Evolutionary conservation across 2,888 invertebrate genomes (phyloP).

Genomic region (Cataglyphis altisquamis): DNA sequence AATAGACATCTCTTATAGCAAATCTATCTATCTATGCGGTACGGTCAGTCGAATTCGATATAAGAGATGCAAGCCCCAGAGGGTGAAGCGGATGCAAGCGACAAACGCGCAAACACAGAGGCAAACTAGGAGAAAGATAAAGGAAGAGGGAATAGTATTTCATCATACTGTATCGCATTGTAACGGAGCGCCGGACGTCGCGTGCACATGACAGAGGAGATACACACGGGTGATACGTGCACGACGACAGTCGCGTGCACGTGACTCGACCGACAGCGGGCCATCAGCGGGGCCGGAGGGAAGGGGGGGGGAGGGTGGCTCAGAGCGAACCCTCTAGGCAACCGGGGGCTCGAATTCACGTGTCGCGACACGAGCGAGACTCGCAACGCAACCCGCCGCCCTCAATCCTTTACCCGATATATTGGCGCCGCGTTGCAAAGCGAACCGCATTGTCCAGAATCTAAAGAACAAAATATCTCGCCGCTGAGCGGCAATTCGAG

Average conservation of each 20-base stretch:
- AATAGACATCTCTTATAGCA: conserved; percentile 38
- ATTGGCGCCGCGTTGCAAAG: conserved; percentile 36
- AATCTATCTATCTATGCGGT: conserved; percentile 14
- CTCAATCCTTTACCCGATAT: conserved; percentile 47
- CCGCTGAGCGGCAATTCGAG: conserved; percentile 20
- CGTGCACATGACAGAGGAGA: conserved; percentile 76
- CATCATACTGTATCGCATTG: conserved; percentile 54
- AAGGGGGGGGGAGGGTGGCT: conserved; percentile 7
- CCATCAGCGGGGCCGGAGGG: conserved; percentile 22
- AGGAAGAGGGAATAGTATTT: conserved; percentile 50
- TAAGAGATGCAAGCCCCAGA: conserved; percentile 39
- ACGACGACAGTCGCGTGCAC: conserved; percentile 76
- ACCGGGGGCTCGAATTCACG: conserved; percentile 73
- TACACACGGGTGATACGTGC: conserved; percentile 61
- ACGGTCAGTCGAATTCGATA: conserved; percentile 51
- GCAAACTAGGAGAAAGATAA: conserved; percentile 31
- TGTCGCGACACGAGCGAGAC: conserved; percentile 75
- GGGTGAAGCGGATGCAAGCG: conserved; percentile 23
- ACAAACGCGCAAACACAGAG: conserved; percentile 46
- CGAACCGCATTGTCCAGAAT: conserved; percentile 27
- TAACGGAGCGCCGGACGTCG: conserved; percentile 60
- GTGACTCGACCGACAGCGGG: conserved; percentile 70
- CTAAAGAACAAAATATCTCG: conserved; percentile 52
- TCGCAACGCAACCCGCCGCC: conserved; percentile 29
- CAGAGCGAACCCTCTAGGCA: conserved; percentile 50